Evolutionary conservation across 2,888 invertebrate species (phyloP), one percentile per base, ranked within the genome.

Genomic region (Drosophila eohydei): DNA sequence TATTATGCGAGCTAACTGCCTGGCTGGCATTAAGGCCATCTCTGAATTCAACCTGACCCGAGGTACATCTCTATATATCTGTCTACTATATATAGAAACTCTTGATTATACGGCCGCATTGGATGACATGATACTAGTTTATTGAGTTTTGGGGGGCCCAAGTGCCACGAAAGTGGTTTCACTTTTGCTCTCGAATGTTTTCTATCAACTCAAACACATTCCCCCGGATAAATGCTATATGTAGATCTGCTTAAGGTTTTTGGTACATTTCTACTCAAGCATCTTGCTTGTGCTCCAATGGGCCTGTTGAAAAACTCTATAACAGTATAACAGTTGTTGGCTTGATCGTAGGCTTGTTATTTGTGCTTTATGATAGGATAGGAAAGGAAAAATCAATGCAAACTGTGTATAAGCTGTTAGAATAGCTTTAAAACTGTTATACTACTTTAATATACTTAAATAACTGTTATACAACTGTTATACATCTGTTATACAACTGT

Each of bases 101-200:
- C 55, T 74, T 71, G 57, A 57, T 60, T 59, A 56, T 60, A 69
- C 14, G 51, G 34, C 32, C 16, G 11, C 52, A 59, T 44, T 50
- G 54, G 34, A 52, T 59, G 50, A 46, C 36, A 36, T 71, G 58
- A 51, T 61, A 51, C 66, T 65, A 62, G 67, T 46, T 55, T 50
- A 68, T 55, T 7, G 16, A 9, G 28, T 5, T 43, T 32, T 16
- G n/a, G 32, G 50, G 50, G 40, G 16, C 48, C 60, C 43, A n/a
- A 56, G 58, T 69, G 70, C 26, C 46, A 43, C 50, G 21, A 26
- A 61, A 74, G 75, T 75, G 74, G 44, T 75, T 75, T 75, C 74
- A 71, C 74, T 75, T 75, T 74, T 55, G 36, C 36, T 34, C 40
- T 32, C 52, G 26, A 61, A 54, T 65, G 5, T 43, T 36, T 65